Conservation (phyloP, 2,888 invertebrate species). For the Latheticus oryzae region DNA sequence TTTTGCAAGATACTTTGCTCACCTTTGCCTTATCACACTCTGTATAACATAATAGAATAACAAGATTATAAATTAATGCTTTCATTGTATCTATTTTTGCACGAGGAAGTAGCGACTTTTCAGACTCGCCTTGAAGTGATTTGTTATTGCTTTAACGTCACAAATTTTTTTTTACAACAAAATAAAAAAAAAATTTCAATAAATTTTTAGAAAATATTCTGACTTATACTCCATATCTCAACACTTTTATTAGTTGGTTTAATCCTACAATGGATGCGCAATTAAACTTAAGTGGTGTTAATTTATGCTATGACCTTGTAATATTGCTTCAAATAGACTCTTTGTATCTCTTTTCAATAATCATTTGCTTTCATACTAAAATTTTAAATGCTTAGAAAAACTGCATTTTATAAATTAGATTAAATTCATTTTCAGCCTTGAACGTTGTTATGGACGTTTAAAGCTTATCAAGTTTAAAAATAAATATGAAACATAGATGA, state of each 20-base stretch:
- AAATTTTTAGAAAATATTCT: not conserved
- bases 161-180: too few relatives aligned
- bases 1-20: not conserved
- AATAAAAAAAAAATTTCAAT: too few relatives aligned
- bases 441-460: constrained; percentile 5
- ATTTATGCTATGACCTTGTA: constrained; percentile 29
- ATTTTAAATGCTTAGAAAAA: too few relatives aligned
- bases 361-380: too few relatives aligned
- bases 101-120: constrained; percentile 2
- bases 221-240: constrained; percentile 6
- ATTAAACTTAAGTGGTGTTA: constrained; percentile 41
- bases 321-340: too few relatives aligned
- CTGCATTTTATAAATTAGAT: not conserved
- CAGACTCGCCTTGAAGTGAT: not conserved
- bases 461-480: constrained; percentile 18
- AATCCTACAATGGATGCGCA: constrained; percentile 34
- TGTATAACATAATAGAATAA: constrained; percentile 6
- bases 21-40: too few relatives aligned
- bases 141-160: constrained; percentile 3
- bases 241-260: constrained; percentile 22
- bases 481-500: constrained; percentile 14
- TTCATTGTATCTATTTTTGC: constrained; percentile 11
- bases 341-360: too few relatives aligned
- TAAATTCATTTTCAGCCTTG: not conserved
- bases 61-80: constrained; percentile 12